A percentile compares a stretch with the other conserved stretches of the same genome.
Conservation (phyloP, 2,888 invertebrate genomes). For the Kuschelorhynchus macadamiae region DNA sequence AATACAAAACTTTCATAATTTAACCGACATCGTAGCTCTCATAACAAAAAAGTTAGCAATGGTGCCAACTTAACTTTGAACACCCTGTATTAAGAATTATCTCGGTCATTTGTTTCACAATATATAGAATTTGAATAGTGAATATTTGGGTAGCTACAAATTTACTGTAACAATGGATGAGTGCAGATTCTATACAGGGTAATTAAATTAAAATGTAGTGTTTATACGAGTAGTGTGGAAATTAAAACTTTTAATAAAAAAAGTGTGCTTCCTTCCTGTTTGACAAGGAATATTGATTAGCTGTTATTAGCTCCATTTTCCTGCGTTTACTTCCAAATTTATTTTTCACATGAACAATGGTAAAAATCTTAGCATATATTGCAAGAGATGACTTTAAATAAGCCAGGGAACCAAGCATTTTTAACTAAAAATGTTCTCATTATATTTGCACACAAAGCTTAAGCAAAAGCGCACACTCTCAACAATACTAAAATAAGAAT, state of each 20-base stretch:
- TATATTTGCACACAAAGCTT: constrained; percentile 26
- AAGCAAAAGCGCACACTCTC: constrained; percentile 23
- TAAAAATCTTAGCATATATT: constrained; percentile 22
- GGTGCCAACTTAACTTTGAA: too few species aligned
- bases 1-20: too few species aligned
- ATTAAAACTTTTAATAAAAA: constrained; percentile 6
- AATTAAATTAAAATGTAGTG: constrained; percentile 11
- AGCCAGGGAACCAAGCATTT: constrained; percentile 21
- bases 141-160: too few species aligned
- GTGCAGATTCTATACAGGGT: constrained; percentile 18
- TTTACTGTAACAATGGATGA: too few species aligned
- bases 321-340: constrained; percentile 23
- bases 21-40: too few species aligned
- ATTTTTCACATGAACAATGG: constrained; percentile 31
- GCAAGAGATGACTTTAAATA: constrained; percentile 11
- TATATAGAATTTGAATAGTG: too few species aligned
- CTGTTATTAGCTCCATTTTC: constrained; percentile 6
- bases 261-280: constrained; percentile 21
- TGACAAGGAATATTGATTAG: too few species aligned
- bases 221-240: background rate
- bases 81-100: too few species aligned
- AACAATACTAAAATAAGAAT: constrained; percentile 38
- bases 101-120: too few species aligned
- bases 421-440: constrained; percentile 10
- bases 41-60: too few species aligned